Base-by-base conservation (phyloP, 2,888 invertebrate species). In the Polyommatus icarus region DNA sequence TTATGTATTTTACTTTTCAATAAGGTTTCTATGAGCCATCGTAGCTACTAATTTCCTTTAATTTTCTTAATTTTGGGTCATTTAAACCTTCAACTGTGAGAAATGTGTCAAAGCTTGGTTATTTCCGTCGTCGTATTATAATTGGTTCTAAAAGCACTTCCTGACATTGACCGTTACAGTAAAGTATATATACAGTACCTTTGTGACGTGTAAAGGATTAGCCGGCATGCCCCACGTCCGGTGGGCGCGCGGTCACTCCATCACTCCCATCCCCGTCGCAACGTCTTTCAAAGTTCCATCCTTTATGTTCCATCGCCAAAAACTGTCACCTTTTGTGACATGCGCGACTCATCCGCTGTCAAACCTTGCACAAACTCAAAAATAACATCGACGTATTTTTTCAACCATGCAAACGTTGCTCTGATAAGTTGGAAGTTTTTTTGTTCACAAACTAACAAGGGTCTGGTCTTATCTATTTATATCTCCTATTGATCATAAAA, bases 311-410 rank as follows among this genome's bases (percentile, higher is more conserved):
- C 84, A 82, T 83, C 84, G 84, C 84, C 84, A 85, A 83, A 82
- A 87, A 84, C 90, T 91, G 93, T 92, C 93, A 91, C 89, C 92
- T 89, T 87, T 93, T 92, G 91, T 92, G 85, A 84, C 85, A 83
- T 82, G 83, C 87, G 86, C 86, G 85, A 87, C 87, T 87, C 85
- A 88, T 89, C 92, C 90, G 89, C 90, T 91, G 93, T 93, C 93
- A 93, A 90, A 91, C 88, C 91, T 94, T 94, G 94, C 94, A 94
- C 94, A 94, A 94, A 93, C 91, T 92, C 90, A 90, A 93, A 93
- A 93, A 93, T 90, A 93, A 93, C 92, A 93, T 90, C 87, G 87
- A 88, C 84, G 83, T 88, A 89, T 93, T 93, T 89, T 84, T 81
- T 81, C 82, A 86, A 83, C 90, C 93, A 89, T 87, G 89, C 91